Conservation (phyloP, 2,888 invertebrate genomes). For the Apodemia hepburni region DNA sequence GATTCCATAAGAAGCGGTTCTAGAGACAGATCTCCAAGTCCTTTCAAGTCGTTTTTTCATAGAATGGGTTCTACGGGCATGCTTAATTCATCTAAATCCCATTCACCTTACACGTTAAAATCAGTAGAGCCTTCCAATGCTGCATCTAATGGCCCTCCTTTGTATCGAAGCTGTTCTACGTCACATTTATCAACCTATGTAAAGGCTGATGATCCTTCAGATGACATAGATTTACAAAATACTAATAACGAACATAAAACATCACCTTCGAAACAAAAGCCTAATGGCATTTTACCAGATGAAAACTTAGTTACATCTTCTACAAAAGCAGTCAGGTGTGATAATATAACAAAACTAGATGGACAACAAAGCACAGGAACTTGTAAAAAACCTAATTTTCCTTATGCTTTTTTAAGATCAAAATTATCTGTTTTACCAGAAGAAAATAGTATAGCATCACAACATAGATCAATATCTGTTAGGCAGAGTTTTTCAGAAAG, state of each 20-base stretch:
- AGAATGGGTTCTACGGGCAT: conserved; percentile 89
- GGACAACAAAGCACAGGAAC: conserved; percentile 65
- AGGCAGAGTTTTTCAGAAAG: conserved; percentile 77
- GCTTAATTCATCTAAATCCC: conserved; percentile 81
- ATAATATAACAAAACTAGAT: conserved; percentile 82
- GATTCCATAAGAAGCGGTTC: conserved; percentile 72
- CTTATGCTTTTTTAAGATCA: conserved; percentile 88
- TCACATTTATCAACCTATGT: conserved; percentile 88
- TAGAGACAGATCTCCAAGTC: conserved; percentile 81
- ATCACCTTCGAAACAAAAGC: conserved; percentile 54
- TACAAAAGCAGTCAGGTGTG: conserved; percentile 85
- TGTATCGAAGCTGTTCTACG: conserved; percentile 89
- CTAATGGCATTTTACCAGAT: conserved; percentile 49
- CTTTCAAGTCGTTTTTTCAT: conserved; percentile 86
- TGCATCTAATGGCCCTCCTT: conserved; percentile 64
- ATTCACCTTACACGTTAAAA: conserved; percentile 61
- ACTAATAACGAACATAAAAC: conserved; percentile 56
- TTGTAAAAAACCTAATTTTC: conserved; percentile 84
- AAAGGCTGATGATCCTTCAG: conserved; percentile 90
- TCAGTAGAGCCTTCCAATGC: conserved; percentile 52
- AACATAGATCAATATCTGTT: conserved; percentile 67
- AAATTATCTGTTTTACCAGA: conserved; percentile 88
- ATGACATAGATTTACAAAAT: conserved; percentile 84
- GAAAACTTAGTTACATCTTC: conserved; percentile 66
- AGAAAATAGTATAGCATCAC: conserved; percentile 81